phyloP scores from a whole-genome alignment of 2,113 vertebrate species.

The Carassius gibelio region DNA sequence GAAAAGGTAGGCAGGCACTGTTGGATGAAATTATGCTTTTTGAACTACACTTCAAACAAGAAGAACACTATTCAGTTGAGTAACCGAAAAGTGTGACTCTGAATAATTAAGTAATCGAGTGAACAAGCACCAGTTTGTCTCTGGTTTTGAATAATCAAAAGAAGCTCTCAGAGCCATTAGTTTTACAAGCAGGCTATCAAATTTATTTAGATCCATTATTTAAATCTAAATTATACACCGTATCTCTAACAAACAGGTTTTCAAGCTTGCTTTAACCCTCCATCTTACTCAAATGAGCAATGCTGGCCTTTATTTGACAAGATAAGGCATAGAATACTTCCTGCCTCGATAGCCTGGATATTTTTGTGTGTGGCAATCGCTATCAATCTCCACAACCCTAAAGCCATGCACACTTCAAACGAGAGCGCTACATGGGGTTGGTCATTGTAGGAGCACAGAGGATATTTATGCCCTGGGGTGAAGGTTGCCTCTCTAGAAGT shows the following conservation, averaged over 20 bases:
- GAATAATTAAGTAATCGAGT: background rate
- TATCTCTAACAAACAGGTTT: background rate
- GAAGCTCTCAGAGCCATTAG: background rate
- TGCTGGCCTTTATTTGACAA: constrained; percentile 46
- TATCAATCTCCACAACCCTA: constrained; percentile 54
- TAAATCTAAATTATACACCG: background rate
- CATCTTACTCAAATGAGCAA: constrained; percentile 24
- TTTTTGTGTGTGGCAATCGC: constrained; percentile 46
- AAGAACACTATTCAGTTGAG: background rate
- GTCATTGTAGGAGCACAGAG: constrained; percentile 18
- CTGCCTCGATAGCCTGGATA: constrained; percentile 45
- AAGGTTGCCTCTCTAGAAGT: constrained; percentile 25
- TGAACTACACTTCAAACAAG: background rate
- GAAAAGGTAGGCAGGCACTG: background rate
- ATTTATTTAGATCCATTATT: background rate
- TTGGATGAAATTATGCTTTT: background rate
- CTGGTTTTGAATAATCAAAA: background rate
- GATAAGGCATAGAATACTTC: constrained; percentile 38
- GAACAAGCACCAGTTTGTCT: too few species aligned
- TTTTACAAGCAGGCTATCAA: background rate
- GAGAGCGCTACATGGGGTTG: constrained; percentile 39
- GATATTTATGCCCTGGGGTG: constrained; percentile 28
- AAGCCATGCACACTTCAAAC: constrained; percentile 49
- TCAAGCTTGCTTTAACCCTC: background rate
- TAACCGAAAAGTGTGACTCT: background rate